These are phyloP conservation scores for Sphyrna mokarran DNA, from an alignment of 2,113 vertebrate species.

Conservation along the genomic window DNA sequence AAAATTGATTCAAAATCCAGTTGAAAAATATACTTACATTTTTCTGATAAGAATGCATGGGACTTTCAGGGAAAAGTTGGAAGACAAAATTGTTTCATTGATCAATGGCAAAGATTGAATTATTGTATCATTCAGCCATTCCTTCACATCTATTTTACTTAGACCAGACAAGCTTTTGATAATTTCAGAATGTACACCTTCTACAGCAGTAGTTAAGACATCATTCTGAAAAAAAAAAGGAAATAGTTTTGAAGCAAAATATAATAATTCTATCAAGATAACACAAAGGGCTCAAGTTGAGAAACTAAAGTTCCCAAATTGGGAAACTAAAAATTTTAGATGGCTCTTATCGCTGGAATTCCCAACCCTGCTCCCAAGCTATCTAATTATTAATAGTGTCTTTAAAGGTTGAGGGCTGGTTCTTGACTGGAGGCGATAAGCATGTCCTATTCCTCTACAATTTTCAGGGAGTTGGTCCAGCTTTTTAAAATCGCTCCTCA, in stretches of 20 bases:
- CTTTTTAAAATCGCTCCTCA: too few species aligned
- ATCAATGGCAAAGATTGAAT: slow-evolving; percentile 6
- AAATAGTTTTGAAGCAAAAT: background rate
- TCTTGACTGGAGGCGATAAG: too few species aligned
- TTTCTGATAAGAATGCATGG: slow-evolving; percentile 19
- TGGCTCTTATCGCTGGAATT: too few species aligned
- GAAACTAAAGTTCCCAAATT: too few species aligned
- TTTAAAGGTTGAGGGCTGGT: too few species aligned
- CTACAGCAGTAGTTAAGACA: background rate
- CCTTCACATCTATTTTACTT: background rate
- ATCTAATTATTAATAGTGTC: too few species aligned
- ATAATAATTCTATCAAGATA: background rate
- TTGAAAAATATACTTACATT: slow-evolving; percentile 36
- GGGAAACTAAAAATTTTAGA: too few species aligned
- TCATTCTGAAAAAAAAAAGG: background rate
- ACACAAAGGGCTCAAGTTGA: background rate
- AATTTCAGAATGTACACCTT: slow-evolving; percentile 25
- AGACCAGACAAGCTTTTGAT: background rate
- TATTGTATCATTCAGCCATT: slow-evolving; percentile 38
- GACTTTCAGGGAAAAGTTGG: background rate
- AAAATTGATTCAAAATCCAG: too few species aligned
- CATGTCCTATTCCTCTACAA: too few species aligned
- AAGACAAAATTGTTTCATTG: slow-evolving; percentile 22
- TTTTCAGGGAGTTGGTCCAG: too few species aligned
- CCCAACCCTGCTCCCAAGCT: too few species aligned